A percentile compares a stretch with the other conserved stretches of the same genome.
Conservation (phyloP, 2,797 vertebrate species). For the Gymnodraco acuticeps region DNA sequence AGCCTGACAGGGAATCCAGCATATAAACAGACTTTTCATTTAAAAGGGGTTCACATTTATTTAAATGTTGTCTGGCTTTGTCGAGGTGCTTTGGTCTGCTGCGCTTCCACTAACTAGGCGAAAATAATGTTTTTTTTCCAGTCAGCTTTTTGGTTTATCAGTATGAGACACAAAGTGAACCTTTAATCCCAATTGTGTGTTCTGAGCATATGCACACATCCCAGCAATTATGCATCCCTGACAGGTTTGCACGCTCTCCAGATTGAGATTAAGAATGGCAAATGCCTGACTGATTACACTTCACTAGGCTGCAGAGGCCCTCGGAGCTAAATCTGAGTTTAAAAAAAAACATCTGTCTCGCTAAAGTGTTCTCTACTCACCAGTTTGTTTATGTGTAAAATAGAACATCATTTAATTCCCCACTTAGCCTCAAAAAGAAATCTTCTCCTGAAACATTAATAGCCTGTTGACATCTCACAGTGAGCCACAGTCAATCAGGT, state of each 20-base stretch:
- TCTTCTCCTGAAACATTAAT: constrained; percentile 66
- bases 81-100: constrained; percentile 12
- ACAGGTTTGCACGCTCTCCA: not conserved
- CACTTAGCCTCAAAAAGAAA: constrained; percentile 65
- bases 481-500: constrained; percentile 71
- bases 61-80: constrained; percentile 8
- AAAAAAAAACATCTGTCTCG: constrained; percentile 50
- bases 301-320: constrained; percentile 7
- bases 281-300: constrained; percentile 49
- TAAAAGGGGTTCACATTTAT: not conserved
- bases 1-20: constrained; percentile 54
- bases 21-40: constrained; percentile 28
- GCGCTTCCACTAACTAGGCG: not conserved
- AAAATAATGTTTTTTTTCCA: not conserved
- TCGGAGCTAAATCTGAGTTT: constrained; percentile 37
- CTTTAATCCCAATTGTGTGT: constrained; percentile 28
- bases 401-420: constrained; percentile 65
- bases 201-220: not conserved
- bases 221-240: constrained; percentile 15
- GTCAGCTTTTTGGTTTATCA: not conserved
- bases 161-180: not conserved
- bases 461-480: constrained; percentile 70
- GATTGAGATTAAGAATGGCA: constrained; percentile 54
- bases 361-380: constrained; percentile 39
- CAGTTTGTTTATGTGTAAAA: constrained; percentile 44